Evolutionary conservation across 2,797 vertebrate species (phyloP).

Genomic region (Phataginus tricuspis): DNA sequence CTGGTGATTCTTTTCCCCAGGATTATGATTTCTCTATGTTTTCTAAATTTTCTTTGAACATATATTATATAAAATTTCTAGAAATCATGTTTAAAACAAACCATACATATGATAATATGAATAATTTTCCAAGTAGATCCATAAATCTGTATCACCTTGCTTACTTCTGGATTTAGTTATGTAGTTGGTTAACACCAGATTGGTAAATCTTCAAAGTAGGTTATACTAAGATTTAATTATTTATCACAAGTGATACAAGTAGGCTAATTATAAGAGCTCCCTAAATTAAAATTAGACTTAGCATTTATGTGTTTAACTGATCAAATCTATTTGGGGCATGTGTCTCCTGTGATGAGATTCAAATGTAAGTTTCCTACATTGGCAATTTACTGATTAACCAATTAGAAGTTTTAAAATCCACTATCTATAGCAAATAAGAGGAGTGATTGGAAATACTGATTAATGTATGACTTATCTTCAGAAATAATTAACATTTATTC

Average conservation of each 20-base stretch:
- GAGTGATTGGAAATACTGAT: slow-evolving; percentile 58
- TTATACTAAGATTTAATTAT: slow-evolving; percentile 50
- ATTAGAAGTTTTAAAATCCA: slow-evolving; percentile 70
- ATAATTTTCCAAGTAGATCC: neutral
- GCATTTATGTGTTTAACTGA: slow-evolving; percentile 60
- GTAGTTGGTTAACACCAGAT: neutral
- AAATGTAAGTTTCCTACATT: slow-evolving; percentile 68
- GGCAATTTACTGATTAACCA: slow-evolving; percentile 78
- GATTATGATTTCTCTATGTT: neutral
- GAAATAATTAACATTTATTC: slow-evolving; percentile 54
- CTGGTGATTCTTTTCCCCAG: neutral
- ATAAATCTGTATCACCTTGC: neutral
- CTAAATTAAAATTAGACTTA: slow-evolving; percentile 67
- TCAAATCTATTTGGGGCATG: slow-evolving; percentile 50
- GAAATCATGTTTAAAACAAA: neutral
- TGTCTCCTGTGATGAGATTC: slow-evolving; percentile 71
- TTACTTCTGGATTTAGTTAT: slow-evolving; percentile 52
- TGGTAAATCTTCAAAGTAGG: slow-evolving; percentile 22
- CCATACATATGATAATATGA: neutral
- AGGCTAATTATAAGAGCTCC: slow-evolving; percentile 58
- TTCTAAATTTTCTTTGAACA: slow-evolving; percentile 9
- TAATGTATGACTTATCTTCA: slow-evolving; percentile 39
- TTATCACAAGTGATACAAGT: slow-evolving; percentile 55
- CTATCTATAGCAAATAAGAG: slow-evolving; percentile 58
- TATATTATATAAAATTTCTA: neutral